These are phyloP conservation scores for Meghimatium bilineatum DNA, from an alignment of 2,888 invertebrate genomes.

Conservation along the genomic window DNA sequence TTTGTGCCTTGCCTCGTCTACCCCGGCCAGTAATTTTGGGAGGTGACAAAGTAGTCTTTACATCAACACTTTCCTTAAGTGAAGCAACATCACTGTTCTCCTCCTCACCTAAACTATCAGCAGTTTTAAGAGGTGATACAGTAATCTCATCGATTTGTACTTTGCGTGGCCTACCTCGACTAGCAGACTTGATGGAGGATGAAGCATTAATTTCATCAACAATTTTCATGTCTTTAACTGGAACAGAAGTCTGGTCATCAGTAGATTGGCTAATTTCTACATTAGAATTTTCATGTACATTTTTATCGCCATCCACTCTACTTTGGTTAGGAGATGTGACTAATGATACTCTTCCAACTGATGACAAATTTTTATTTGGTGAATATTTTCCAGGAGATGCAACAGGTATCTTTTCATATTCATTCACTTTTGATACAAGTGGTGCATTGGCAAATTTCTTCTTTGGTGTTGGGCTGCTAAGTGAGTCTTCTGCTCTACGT, in stretches of 20 bases:
- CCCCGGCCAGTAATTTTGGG: background rate
- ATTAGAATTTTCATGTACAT: background rate
- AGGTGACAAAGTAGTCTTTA: background rate
- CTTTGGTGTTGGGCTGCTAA: background rate
- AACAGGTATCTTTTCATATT: background rate
- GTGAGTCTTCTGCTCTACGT: background rate
- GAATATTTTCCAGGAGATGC: background rate
- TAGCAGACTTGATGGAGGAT: background rate
- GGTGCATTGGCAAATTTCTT: background rate
- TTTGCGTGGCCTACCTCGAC: slow-evolving; percentile 3
- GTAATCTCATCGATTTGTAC: background rate
- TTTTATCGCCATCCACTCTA: background rate
- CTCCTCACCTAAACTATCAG: background rate
- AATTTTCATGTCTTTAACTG: background rate
- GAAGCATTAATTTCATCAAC: background rate
- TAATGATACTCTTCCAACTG: background rate
- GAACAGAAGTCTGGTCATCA: background rate
- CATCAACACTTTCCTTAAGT: background rate
- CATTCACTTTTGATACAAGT: background rate
- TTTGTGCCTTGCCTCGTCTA: background rate
- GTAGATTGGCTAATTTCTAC: background rate
- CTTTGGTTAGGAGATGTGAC: slow-evolving; percentile 8
- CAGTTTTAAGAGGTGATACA: background rate
- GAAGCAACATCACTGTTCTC: background rate
- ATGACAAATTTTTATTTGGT: background rate